Conservation (phyloP, 2,113 vertebrate genomes). For the Leptosomus discolor region DNA sequence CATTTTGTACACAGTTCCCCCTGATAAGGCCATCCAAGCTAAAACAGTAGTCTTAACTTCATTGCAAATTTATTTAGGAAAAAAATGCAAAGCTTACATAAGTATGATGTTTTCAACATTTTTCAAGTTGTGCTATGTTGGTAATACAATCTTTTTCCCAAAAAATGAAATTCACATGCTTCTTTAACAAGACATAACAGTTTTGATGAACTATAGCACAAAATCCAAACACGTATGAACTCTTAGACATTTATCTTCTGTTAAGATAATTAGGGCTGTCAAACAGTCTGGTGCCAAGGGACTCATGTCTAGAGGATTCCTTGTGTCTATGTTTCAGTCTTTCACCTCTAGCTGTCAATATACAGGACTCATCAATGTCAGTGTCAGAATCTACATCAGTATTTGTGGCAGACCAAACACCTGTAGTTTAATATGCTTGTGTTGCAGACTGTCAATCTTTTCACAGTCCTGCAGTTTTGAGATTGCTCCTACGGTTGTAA, state of each 20-base stretch:
- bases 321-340: constrained; percentile 5
- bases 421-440: background rate
- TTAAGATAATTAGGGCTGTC: constrained; percentile 53
- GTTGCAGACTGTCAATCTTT: background rate
- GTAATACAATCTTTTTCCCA: background rate
- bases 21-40: background rate
- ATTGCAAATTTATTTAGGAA: background rate
- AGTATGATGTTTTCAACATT: background rate
- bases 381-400: background rate
- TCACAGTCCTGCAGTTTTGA: background rate
- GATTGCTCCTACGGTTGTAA: background rate
- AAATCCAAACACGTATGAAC: background rate
- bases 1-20: background rate
- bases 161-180: background rate
- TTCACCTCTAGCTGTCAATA: constrained; percentile 23
- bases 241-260: constrained; percentile 30
- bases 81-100: background rate
- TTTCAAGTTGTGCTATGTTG: background rate
- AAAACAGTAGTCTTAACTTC: background rate
- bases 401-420: background rate
- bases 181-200: background rate
- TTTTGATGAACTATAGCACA: constrained; percentile 35
- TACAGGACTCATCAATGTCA: background rate
- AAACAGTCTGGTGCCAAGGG: background rate
- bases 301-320: background rate